Conservation (phyloP, 2,797 vertebrate genomes). For the Diplodus puntazzo region DNA sequence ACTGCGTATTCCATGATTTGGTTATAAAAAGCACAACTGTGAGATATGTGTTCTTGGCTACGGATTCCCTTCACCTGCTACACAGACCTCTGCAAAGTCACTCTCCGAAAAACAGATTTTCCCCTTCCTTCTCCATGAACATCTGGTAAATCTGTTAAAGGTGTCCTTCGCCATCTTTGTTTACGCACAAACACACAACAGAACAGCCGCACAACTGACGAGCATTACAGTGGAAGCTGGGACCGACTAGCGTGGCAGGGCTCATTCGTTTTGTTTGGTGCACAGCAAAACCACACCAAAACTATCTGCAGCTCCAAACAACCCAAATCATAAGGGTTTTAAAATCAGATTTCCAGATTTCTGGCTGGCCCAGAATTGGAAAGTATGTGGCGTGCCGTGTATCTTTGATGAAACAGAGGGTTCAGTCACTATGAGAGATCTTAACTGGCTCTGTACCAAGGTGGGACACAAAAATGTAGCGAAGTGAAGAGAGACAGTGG, state of each 20-base stretch:
- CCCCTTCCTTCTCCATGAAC: conserved; percentile 67
- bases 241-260: conserved; percentile 65
- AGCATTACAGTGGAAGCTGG: conserved; percentile 70
- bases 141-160: conserved; percentile 84
- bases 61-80: conserved; percentile 78
- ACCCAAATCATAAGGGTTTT: conserved; percentile 79
- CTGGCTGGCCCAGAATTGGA: conserved; percentile 78
- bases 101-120: conserved; percentile 71
- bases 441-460: conserved; percentile 73
- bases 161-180: conserved; percentile 79
- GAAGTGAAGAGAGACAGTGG: conserved; percentile 76
- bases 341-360: conserved; percentile 88
- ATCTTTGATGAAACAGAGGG: conserved; percentile 82
- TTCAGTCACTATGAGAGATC: conserved; percentile 68
- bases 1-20: conserved; percentile 49
- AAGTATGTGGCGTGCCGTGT: conserved; percentile 79
- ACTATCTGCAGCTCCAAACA: conserved; percentile 83
- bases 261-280: conserved; percentile 79
- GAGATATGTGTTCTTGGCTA: conserved; percentile 74
- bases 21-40: conserved; percentile 62
- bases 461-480: conserved; percentile 69
- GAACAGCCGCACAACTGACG: conserved; percentile 73
- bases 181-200: conserved; percentile 82
- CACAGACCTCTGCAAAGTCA: conserved; percentile 77
- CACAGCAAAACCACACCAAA: conserved; percentile 77